A percentile compares a stretch with the other conserved stretches of the same genome.
These are phyloP conservation scores for Pogonocichla stellata DNA, from an alignment of 2,113 vertebrate species.

Conservation along the genomic window DNA sequence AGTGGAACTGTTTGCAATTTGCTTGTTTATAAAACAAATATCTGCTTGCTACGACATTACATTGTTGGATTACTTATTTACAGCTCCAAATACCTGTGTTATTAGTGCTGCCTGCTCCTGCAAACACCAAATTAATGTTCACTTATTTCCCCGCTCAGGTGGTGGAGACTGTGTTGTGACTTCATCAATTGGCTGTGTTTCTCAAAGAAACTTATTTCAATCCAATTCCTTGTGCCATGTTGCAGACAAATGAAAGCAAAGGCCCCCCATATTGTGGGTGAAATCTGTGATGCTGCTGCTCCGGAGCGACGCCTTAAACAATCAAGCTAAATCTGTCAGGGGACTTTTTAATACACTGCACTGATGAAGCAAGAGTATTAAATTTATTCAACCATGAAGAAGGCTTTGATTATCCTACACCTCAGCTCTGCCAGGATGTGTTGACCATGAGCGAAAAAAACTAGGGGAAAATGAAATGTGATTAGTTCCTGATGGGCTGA, in stretches of 20 bases:
- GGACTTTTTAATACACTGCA: constrained; percentile 69
- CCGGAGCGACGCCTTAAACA: constrained; percentile 67
- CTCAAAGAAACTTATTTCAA: constrained; percentile 51
- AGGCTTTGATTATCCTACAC: constrained; percentile 75
- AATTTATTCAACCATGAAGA: constrained; percentile 75
- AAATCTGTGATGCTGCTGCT: constrained; percentile 55
- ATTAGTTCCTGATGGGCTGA: constrained; percentile 75
- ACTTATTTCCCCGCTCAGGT: constrained; percentile 53
- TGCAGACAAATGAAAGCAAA: constrained; percentile 47
- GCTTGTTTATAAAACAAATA: constrained; percentile 53
- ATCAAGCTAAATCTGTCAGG: constrained; percentile 72
- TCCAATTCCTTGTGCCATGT: constrained; percentile 63
- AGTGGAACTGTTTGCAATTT: constrained; percentile 35
- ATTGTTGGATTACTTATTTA: constrained; percentile 52
- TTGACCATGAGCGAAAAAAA: constrained; percentile 67
- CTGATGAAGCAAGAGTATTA: constrained; percentile 74
- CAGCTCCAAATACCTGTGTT: constrained; percentile 15
- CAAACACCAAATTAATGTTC: constrained; percentile 57
- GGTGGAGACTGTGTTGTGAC: constrained; percentile 39
- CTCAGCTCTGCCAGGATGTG: constrained; percentile 59
- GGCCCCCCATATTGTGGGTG: constrained; percentile 26
- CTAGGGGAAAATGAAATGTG: constrained; percentile 70
- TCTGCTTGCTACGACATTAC: not conserved
- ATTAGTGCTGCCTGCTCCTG: not conserved
- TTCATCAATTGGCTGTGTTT: constrained; percentile 53